These are phyloP conservation scores for Muscidifurax raptorellus DNA, from an alignment of 1,140 invertebrate genomes.

Conservation along the genomic window DNA sequence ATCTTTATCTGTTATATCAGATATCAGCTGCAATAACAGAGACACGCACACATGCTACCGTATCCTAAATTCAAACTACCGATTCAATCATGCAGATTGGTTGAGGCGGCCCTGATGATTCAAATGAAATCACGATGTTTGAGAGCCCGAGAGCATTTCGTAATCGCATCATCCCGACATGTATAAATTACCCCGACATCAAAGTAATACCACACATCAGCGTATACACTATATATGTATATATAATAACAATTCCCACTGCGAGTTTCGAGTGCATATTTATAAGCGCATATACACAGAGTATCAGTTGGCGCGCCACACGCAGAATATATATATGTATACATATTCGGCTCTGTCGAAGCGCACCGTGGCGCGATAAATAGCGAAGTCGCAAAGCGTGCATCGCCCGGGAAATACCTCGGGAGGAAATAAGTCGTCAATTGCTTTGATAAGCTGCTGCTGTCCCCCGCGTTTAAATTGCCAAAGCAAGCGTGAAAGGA, in stretches of 20 bases:
- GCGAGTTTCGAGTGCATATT: neutral
- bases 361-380: too few species aligned
- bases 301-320: neutral
- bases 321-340: neutral
- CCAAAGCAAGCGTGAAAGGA: constrained; percentile 1
- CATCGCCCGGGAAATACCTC: neutral
- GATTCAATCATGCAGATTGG: neutral
- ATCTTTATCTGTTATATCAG: too few species aligned
- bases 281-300: neutral
- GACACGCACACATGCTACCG: neutral
- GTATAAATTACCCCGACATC: neutral
- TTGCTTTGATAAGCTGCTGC: neutral
- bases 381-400: neutral
- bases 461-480: neutral
- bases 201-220: neutral
- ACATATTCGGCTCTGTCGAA: neutral
- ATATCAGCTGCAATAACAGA: too few species aligned
- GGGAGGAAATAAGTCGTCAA: neutral
- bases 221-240: neutral
- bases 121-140: neutral
- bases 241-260: neutral
- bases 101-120: neutral
- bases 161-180: neutral
- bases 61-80: neutral
- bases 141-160: neutral